These are phyloP conservation scores for Cavia aperea DNA, from an alignment of 2,113 vertebrate genomes.

Conservation along the genomic window DNA sequence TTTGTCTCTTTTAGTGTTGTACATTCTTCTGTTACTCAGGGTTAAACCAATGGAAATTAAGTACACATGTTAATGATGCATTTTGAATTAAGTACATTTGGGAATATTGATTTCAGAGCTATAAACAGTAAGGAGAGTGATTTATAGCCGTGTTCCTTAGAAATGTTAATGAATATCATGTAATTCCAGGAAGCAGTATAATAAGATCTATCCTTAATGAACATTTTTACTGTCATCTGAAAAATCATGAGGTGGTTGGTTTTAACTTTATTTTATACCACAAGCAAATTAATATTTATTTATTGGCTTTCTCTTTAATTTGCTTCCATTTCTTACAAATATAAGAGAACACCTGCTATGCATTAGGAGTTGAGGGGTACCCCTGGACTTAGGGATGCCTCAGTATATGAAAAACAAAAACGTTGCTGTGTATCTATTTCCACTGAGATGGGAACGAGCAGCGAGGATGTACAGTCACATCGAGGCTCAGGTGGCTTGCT, in stretches of 20 bases:
- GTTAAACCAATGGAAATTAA: conserved; percentile 66
- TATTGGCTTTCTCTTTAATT: not conserved
- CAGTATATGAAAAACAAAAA: not conserved
- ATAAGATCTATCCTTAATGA: conserved; percentile 24
- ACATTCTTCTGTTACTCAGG: conserved; percentile 70
- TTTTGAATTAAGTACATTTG: conserved; percentile 55
- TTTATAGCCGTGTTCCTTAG: conserved; percentile 57
- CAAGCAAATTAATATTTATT: not conserved
- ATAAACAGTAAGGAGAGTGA: conserved; percentile 51
- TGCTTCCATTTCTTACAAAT: conserved; percentile 21
- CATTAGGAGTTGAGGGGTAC: not conserved
- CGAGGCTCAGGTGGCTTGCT: too few relatives aligned
- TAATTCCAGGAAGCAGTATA: conserved; percentile 41
- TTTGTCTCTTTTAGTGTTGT: conserved; percentile 62
- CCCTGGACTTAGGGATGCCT: not conserved
- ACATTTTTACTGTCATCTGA: conserved; percentile 20
- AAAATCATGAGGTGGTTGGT: not conserved
- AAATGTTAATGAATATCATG: conserved; percentile 18
- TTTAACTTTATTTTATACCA: not conserved
- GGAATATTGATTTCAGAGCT: conserved; percentile 64
- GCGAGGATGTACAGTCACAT: fast-evolving
- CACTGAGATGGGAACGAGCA: not conserved
- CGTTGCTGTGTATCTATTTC: not conserved
- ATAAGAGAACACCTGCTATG: not conserved
- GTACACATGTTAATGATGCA: conserved; percentile 56